Conservation (phyloP, 2,888 invertebrate genomes). For the Omphaloscelis lunosa region DNA sequence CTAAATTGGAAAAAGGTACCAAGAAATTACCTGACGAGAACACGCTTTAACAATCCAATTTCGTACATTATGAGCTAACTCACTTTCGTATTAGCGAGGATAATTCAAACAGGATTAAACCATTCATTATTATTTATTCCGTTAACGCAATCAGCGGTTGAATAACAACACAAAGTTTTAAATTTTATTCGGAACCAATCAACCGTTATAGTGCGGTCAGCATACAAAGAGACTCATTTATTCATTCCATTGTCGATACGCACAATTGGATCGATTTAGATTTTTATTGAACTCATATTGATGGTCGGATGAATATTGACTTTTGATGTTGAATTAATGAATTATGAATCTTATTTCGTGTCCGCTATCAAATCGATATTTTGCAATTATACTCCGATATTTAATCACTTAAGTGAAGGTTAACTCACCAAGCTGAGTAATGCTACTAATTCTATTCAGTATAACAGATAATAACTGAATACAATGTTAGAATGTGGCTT, state of each 20-base stretch:
- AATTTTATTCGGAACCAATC: constrained; percentile 71
- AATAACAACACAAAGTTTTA: constrained; percentile 65
- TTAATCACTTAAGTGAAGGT: constrained; percentile 1
- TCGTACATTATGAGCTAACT: constrained; percentile 20
- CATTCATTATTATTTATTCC: constrained; percentile 51
- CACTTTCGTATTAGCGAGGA: constrained; percentile 32
- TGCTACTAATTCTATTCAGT: constrained; percentile 1
- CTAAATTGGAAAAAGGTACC: constrained; percentile 11
- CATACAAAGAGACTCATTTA: constrained; percentile 68
- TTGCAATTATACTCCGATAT: neutral
- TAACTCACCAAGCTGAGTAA: neutral
- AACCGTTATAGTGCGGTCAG: constrained; percentile 68
- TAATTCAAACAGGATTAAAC: constrained; percentile 48
- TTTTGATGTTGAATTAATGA: constrained; percentile 26
- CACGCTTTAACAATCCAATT: constrained; percentile 23
- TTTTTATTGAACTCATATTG: constrained; percentile 36
- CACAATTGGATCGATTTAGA: constrained; percentile 56
- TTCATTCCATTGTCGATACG: constrained; percentile 61
- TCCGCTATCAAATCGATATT: constrained; percentile 10
- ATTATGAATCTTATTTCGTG: constrained; percentile 21
- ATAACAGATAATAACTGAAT: neutral
- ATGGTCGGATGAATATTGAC: constrained; percentile 8
- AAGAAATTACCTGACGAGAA: constrained; percentile 30
- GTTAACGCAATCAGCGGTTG: constrained; percentile 43
- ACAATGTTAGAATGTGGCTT: constrained; percentile 16